Conservation (phyloP, 2,113 vertebrate species). For the Agapornis roseicollis region DNA sequence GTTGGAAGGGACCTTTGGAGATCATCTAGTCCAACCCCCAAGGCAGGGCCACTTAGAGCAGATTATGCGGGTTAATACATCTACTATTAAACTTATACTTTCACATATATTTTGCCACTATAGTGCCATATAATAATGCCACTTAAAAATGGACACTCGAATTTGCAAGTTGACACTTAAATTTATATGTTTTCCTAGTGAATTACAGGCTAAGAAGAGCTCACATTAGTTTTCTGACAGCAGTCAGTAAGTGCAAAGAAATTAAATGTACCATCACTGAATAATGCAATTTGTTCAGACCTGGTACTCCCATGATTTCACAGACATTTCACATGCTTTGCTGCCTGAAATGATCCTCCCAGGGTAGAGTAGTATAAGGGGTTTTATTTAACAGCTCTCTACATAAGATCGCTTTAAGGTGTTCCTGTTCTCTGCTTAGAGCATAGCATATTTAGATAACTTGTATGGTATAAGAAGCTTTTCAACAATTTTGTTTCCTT, state of each 20-base stretch:
- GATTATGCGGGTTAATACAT: not conserved
- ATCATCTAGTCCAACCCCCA: not conserved
- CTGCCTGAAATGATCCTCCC: not conserved
- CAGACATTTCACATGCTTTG: not conserved
- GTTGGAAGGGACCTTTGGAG: not conserved
- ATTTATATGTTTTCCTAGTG: not conserved
- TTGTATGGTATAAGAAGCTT: not conserved
- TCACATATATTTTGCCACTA: not conserved
- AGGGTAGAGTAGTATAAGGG: not conserved
- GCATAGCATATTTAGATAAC: not conserved
- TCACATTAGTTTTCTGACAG: not conserved
- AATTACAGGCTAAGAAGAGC: not conserved
- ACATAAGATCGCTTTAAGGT: not conserved
- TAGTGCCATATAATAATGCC: not conserved
- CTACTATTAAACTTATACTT: not conserved
- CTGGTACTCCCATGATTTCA: not conserved
- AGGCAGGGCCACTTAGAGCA: not conserved
- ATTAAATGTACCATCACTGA: not conserved
- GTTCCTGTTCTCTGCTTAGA: not conserved
- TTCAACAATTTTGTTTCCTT: not conserved
- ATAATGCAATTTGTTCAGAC: not conserved
- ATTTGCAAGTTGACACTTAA: not conserved
- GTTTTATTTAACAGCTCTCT: not conserved
- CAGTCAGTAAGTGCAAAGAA: not conserved
- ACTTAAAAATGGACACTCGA: not conserved